Percentiles rank a stretch among this genome's conserved stretches.
These are phyloP conservation scores for Grallaria varia DNA, from an alignment of 2,113 vertebrate genomes.

Conservation along the genomic window DNA sequence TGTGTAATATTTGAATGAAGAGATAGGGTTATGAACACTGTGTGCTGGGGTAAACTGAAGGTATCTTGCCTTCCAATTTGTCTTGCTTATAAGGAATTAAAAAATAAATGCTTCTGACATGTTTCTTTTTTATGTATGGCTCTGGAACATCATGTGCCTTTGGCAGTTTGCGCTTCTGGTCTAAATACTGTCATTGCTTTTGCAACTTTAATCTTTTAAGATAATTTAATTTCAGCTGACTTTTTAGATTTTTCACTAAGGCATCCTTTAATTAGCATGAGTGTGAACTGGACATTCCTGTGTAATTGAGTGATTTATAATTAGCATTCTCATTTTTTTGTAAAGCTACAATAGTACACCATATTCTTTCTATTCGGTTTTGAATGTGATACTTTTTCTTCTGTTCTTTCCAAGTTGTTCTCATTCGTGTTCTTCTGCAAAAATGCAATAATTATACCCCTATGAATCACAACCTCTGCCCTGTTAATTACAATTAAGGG, in stretches of 20 bases:
- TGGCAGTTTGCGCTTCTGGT: slow-evolving; percentile 46
- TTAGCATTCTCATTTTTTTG: neutral
- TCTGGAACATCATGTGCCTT: slow-evolving; percentile 48
- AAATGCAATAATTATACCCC: slow-evolving; percentile 50
- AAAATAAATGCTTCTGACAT: slow-evolving; percentile 51
- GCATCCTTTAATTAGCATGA: slow-evolving; percentile 14
- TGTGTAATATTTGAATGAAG: neutral
- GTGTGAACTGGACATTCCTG: neutral
- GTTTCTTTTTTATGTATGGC: neutral
- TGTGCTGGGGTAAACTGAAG: neutral
- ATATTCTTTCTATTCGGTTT: slow-evolving; percentile 5
- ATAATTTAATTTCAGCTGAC: slow-evolving; percentile 43
- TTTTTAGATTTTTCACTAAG: slow-evolving; percentile 11
- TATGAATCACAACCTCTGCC: slow-evolving; percentile 18
- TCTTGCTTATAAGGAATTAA: neutral
- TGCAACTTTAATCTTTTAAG: neutral
- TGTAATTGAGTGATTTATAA: slow-evolving; percentile 20
- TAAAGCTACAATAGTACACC: neutral
- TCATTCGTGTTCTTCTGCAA: slow-evolving; percentile 8
- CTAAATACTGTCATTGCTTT: slow-evolving; percentile 11
- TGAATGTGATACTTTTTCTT: neutral
- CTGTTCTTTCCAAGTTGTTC: slow-evolving; percentile 31
- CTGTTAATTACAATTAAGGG: slow-evolving; percentile 41
- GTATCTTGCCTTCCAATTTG: neutral
- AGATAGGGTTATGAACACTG: neutral